Evolutionary conservation across 64 coral and sea anemone species (phyloP).

Genomic region (Catalaphyllia jardinei): DNA sequence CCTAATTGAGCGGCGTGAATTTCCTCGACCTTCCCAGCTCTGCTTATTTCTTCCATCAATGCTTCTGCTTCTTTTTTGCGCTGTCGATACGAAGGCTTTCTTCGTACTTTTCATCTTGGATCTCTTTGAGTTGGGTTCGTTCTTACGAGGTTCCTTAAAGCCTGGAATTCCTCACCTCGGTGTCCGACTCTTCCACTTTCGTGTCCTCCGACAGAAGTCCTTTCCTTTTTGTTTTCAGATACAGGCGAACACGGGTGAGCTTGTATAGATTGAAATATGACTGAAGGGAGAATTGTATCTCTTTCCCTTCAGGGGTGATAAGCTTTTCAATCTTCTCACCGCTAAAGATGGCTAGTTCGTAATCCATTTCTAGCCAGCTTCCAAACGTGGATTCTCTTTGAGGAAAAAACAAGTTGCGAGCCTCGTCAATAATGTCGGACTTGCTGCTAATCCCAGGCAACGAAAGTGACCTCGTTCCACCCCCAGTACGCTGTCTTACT

Average conservation of each 20-base stretch:
- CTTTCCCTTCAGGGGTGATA: background rate
- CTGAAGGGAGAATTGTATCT: slow-evolving; percentile 28
- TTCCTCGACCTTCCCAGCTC: slow-evolving; percentile 18
- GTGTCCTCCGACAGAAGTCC: background rate
- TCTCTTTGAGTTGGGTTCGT: slow-evolving; percentile 4
- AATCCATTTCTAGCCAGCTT: too few species aligned
- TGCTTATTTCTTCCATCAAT: background rate
- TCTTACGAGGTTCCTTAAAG: slow-evolving; percentile 12
- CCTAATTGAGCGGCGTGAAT: slow-evolving; percentile 9
- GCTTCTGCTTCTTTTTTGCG: background rate
- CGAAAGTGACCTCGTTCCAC: slow-evolving; percentile 31
- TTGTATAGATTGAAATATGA: slow-evolving; percentile 39
- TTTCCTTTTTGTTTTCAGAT: slow-evolving; percentile 22
- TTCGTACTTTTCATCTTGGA: background rate
- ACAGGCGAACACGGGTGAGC: slow-evolving; percentile 36
- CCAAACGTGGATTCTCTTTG: too few species aligned
- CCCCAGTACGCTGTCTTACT: slow-evolving; percentile 34
- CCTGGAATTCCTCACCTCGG: background rate
- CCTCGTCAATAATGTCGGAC: slow-evolving; percentile 26
- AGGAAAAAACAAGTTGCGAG: slow-evolving; percentile 45
- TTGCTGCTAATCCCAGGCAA: slow-evolving; percentile 10
- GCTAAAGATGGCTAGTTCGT: slow-evolving; percentile 21
- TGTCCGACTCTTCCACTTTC: background rate
- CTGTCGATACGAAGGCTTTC: background rate
- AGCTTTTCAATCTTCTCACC: slow-evolving; percentile 8